These are phyloP conservation scores for Cataglyphis livida DNA, from an alignment of 2,888 invertebrate species.

Conservation along the genomic window DNA sequence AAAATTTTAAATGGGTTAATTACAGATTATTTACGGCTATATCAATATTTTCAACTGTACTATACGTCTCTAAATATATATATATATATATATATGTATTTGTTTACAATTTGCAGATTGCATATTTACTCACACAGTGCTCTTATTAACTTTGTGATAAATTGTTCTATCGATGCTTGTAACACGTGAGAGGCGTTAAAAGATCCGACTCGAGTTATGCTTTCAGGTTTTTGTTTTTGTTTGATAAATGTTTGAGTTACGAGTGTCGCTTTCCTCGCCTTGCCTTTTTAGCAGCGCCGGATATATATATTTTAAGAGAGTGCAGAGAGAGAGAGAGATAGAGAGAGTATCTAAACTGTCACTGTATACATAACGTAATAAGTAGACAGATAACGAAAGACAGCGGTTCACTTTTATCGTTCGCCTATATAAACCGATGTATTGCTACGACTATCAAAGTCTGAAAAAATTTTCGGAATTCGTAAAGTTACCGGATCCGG, in stretches of 20 bases:
- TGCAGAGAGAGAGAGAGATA: neutral
- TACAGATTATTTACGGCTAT: neutral
- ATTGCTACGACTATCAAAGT: neutral
- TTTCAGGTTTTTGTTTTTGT: constrained; percentile 16
- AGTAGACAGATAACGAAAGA: constrained; percentile 6
- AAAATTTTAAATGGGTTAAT: neutral
- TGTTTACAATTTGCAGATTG: constrained; percentile 27
- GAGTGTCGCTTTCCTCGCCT: constrained; percentile 43
- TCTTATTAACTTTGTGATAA: constrained; percentile 26
- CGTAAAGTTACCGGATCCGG: constrained; percentile 9
- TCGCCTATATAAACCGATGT: neutral
- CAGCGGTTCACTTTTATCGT: constrained; percentile 19
- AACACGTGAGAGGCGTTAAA: neutral
- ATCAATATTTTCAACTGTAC: neutral
- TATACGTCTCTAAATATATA: neutral
- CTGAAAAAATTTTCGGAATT: neutral
- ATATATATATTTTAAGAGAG: constrained; percentile 18
- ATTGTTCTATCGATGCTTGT: neutral
- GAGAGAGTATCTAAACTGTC: constrained; percentile 1
- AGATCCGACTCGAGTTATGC: neutral
- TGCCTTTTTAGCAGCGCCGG: constrained; percentile 19
- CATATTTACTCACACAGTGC: constrained; percentile 36
- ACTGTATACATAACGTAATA: neutral
- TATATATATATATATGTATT: neutral
- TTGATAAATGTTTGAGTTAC: constrained; percentile 43